Percentiles rank a stretch among this genome's conserved stretches.
phyloP scores from a whole-genome alignment of 2,113 vertebrate genomes.

The Nothoprocta pentlandii region DNA sequence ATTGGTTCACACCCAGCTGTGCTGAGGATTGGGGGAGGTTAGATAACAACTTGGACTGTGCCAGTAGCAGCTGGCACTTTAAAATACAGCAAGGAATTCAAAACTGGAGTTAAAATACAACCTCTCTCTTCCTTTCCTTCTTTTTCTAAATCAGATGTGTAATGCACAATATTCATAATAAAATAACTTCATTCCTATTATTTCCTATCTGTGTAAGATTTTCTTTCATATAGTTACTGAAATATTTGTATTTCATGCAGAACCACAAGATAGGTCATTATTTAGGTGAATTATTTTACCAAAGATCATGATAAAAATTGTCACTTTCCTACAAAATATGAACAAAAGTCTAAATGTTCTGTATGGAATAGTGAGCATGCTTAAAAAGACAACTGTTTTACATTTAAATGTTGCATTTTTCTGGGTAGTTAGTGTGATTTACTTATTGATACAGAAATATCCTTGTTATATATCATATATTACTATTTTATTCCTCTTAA shows the following conservation, averaged over 20 bases:
- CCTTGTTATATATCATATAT: not conserved
- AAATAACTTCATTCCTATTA: not conserved
- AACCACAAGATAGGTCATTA: not conserved
- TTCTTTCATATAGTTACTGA: not conserved
- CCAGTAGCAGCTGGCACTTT: not conserved
- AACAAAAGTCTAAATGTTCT: not conserved
- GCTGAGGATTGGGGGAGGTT: not conserved
- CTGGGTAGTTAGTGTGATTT: not conserved
- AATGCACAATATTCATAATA: not conserved
- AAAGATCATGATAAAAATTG: not conserved
- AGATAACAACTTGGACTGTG: not conserved
- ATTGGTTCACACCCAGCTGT: not conserved
- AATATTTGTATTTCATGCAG: not conserved
- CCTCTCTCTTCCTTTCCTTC: fast-evolving
- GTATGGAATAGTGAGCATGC: not conserved
- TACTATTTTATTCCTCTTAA: not conserved
- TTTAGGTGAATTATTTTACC: not conserved
- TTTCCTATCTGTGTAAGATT: not conserved
- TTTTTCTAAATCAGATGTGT: not conserved
- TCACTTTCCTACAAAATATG: not conserved
- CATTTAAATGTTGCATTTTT: not conserved
- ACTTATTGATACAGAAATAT: not conserved
- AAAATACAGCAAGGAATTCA: not conserved
- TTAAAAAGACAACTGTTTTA: not conserved
- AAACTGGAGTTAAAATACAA: not conserved